These are phyloP conservation scores for Tinamus guttatus DNA, from an alignment of 2,113 vertebrate genomes.

Conservation along the genomic window DNA sequence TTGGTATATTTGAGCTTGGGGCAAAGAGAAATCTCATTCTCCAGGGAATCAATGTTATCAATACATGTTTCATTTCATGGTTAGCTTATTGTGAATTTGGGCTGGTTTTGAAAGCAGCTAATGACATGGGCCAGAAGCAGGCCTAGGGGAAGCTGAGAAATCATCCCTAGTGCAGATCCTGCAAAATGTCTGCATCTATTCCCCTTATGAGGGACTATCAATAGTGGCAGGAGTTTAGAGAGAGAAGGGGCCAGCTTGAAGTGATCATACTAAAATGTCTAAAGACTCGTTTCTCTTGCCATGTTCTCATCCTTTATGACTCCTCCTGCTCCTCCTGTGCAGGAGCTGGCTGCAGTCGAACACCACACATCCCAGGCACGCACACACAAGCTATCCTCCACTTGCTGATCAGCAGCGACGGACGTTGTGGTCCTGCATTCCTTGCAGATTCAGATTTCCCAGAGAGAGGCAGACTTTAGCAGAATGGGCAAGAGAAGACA, in stretches of 20 bases:
- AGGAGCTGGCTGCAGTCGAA: neutral
- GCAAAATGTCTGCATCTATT: neutral
- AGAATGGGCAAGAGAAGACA: neutral
- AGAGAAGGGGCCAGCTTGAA: neutral
- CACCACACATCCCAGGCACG: neutral
- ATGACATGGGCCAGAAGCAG: neutral
- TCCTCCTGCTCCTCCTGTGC: neutral
- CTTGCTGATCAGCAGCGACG: neutral
- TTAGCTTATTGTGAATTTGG: neutral
- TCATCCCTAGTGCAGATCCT: neutral
- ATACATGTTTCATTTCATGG: neutral
- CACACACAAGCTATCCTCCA: neutral
- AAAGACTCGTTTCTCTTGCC: neutral
- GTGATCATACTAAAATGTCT: neutral
- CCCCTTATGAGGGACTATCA: neutral
- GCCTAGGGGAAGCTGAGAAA: neutral
- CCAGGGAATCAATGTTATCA: neutral
- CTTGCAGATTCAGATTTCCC: slow-evolving; percentile 39
- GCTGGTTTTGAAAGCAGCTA: neutral
- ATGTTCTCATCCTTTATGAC: neutral
- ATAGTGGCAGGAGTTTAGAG: neutral
- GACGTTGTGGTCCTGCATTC: slow-evolving; percentile 13
- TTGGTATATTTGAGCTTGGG: neutral
- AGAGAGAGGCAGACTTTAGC: neutral
- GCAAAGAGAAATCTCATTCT: neutral